phyloP scores from a whole-genome alignment of 2,888 invertebrate species.

The Calliopum simillimum region DNA sequence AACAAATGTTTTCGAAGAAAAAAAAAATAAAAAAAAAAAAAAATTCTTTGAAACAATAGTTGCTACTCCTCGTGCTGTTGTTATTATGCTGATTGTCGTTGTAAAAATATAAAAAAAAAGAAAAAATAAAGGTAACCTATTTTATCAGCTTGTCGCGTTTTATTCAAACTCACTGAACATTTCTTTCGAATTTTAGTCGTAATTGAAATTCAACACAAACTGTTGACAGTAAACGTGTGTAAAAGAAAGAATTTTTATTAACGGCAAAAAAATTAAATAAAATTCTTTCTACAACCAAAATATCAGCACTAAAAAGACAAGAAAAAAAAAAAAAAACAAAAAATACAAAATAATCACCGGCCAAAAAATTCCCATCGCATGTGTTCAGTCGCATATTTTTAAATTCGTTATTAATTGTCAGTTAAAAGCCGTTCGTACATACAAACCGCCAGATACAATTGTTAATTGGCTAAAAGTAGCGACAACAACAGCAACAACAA shows the following conservation, averaged over 20 bases:
- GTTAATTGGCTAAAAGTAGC: no score
- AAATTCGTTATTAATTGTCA: no score
- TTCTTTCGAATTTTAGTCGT: not conserved
- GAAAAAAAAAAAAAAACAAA: no score
- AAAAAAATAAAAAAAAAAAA: conserved; percentile 1
- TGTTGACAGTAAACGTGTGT: conserved; percentile 14
- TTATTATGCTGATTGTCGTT: not conserved
- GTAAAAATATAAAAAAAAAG: no score
- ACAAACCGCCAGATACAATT: no score
- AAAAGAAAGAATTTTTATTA: conserved; percentile 11
- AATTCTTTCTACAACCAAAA: no score
- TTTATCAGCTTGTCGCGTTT: conserved; percentile 4
- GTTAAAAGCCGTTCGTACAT: no score
- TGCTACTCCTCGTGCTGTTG: conserved; percentile 5
- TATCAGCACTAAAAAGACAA: no score
- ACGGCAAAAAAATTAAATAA: conserved; percentile 4
- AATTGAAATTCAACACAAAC: not conserved
- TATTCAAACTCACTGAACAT: not conserved
- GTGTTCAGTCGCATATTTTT: no score
- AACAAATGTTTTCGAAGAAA: not conserved
- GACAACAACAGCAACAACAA: not conserved
- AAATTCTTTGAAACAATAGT: not conserved
- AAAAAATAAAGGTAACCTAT: not conserved
- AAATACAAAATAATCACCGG: no score
- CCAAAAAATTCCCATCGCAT: no score